Base-by-base conservation (phyloP, 2,888 invertebrate genomes). In the Neoscelio sp. region DNA sequence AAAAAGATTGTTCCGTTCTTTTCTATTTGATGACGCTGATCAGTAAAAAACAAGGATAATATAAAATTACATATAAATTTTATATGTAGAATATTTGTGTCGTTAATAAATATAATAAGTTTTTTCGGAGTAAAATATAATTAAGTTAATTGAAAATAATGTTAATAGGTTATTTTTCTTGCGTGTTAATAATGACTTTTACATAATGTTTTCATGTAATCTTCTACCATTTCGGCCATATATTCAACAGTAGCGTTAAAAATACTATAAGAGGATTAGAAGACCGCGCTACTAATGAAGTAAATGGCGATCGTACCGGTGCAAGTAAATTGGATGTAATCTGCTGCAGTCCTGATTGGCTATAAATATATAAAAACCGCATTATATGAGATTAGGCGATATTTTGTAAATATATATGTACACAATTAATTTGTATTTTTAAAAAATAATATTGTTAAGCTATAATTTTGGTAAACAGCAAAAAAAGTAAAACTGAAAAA, bases 241-340 rank as follows among this genome's bases (percentile, higher is more conserved):
- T 26, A 10, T 48, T 20, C 15, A 54, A 44, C 35, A 44, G 40
- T 20, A 20, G 52, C 54, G 54, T 67, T 44, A 54, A 67, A 64
- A 67, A 54, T 67, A 50, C 15, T 68, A 56, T 56, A 68, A 68
- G 68, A 56, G 68, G 68, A 68, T 68, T 68, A 68, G 46, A 17
- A 38, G 23, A 56, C 68, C 68, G 46, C 23, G 56, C 68, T 38
- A 68, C 56, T 68, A 56, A 68, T 46, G 46, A 46, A 46, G 68
- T 67, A 46, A 44, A 56, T 38, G 46, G 35, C 56, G 68, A 68
- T 68, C 68, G 56, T 46, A 46, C 44, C 18, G 10, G 46, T 33
- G 20, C 46, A 68, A 68, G 44, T 68, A 68, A 68, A 56, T 56
- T 56, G 68, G 26, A 28, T 28, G 68, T 68, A 68, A 68, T 56